These are phyloP conservation scores for Halcyon malimbica DNA, from an alignment of 2,113 vertebrate species.

Conservation along the genomic window DNA sequence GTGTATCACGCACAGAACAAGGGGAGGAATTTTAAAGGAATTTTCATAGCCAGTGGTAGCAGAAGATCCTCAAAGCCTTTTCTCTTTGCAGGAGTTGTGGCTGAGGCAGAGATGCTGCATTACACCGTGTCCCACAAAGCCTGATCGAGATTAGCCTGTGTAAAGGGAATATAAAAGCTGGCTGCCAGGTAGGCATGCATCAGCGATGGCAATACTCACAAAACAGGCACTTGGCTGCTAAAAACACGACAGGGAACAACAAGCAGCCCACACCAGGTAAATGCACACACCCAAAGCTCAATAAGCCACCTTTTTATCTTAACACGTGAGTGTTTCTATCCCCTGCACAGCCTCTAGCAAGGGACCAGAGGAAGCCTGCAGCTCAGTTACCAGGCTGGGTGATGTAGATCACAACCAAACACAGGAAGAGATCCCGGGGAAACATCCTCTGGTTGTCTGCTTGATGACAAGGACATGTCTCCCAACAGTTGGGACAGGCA, in stretches of 20 bases:
- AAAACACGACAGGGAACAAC: background rate
- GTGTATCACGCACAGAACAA: background rate
- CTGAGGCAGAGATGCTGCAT: background rate
- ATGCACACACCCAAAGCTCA: background rate
- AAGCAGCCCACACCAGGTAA: background rate
- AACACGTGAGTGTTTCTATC: background rate
- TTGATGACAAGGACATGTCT: background rate
- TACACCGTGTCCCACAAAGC: background rate
- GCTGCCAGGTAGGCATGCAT: background rate
- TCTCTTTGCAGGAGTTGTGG: background rate
- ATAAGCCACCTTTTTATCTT: background rate
- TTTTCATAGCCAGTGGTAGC: background rate
- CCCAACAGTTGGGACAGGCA: background rate
- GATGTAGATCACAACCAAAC: accelerated
- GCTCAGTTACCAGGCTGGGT: background rate
- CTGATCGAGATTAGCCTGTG: accelerated
- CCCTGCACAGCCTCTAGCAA: background rate
- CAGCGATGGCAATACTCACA: background rate
- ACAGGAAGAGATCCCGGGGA: background rate
- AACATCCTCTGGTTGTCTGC: accelerated
- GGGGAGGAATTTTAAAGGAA: background rate
- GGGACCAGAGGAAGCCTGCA: accelerated
- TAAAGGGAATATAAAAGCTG: background rate
- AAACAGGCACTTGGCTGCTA: background rate
- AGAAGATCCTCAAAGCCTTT: background rate